phyloP scores from a whole-genome alignment of 2,797 vertebrate species.

The Sternotherus odoratus region DNA sequence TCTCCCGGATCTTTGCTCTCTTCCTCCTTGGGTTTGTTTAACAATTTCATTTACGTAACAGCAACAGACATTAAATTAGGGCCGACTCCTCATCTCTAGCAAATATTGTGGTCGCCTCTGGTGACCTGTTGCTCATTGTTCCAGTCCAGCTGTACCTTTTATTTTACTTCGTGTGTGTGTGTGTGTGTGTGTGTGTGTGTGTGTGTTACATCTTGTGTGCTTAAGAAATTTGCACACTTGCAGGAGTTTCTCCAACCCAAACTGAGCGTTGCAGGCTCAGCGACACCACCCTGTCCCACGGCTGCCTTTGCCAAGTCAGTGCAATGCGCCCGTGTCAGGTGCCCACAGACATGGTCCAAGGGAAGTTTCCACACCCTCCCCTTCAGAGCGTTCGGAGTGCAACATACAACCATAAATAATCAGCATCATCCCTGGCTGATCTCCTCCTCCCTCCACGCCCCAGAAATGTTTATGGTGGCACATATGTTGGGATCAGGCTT shows the following conservation, averaged over 20 bases:
- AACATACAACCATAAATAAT: not conserved
- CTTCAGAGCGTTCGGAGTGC: not conserved
- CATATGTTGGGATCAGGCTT: fast-evolving
- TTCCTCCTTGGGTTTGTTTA: not conserved
- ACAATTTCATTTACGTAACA: fast-evolving
- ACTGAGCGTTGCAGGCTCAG: not conserved
- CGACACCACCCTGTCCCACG: not conserved
- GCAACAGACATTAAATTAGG: not conserved
- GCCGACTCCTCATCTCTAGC: not conserved
- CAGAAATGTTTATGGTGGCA: fast-evolving
- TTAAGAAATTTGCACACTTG: not conserved
- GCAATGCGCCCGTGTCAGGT: not conserved
- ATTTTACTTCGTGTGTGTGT: not conserved
- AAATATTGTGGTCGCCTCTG: not conserved
- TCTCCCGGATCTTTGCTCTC: not conserved
- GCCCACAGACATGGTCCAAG: too few species aligned
- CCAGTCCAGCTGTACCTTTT: not conserved
- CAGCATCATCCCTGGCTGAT: not conserved
- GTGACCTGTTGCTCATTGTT: not conserved
- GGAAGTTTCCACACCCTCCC: too few species aligned
- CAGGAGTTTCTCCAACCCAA: not conserved
- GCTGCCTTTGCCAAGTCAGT: not conserved
- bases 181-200: not conserved
- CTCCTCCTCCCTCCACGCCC: too few species aligned
- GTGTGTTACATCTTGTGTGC: not conserved